Evolutionary conservation across 2,888 invertebrate species (phyloP).

Genomic region (Sylvicola cinctus): DNA sequence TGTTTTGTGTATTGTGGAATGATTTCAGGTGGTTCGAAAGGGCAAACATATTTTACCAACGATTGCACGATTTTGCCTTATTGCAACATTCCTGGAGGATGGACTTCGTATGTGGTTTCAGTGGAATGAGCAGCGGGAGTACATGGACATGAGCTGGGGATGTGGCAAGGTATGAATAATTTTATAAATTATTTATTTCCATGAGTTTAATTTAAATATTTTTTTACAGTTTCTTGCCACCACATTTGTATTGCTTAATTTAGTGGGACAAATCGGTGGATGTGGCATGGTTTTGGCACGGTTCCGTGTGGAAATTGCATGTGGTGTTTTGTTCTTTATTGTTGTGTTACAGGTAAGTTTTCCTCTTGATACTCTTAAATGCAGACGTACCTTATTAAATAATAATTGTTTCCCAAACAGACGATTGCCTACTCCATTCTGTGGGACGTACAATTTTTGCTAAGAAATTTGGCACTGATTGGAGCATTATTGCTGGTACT

Average conservation of each 20-base stretch:
- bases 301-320: slow-evolving; percentile 78
- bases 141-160: slow-evolving; percentile 94
- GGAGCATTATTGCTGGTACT: slow-evolving; percentile 90
- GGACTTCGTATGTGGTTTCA: slow-evolving; percentile 99
- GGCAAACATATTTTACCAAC: slow-evolving; percentile 87
- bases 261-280: slow-evolving; percentile 88
- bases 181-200: not conserved
- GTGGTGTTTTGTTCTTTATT: slow-evolving; percentile 83
- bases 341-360: slow-evolving; percentile 74
- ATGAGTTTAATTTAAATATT: not conserved
- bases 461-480: slow-evolving; percentile 88
- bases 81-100: slow-evolving; percentile 98
- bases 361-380: slow-evolving; percentile 2
- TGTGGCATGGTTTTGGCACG: slow-evolving; percentile 90
- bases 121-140: slow-evolving; percentile 92
- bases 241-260: slow-evolving; percentile 85
- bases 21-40: slow-evolving; percentile 70
- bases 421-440: slow-evolving; percentile 91
- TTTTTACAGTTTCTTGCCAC: slow-evolving; percentile 53
- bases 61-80: slow-evolving; percentile 85
- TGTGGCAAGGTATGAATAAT: slow-evolving; percentile 44
- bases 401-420: slow-evolving; percentile 27
- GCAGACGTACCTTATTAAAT: slow-evolving; percentile 6
- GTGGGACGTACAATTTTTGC: slow-evolving; percentile 94
- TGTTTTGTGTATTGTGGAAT: not conserved